Conservation (phyloP, 2,888 invertebrate genomes). For the Alviniconcha strummeri region DNA sequence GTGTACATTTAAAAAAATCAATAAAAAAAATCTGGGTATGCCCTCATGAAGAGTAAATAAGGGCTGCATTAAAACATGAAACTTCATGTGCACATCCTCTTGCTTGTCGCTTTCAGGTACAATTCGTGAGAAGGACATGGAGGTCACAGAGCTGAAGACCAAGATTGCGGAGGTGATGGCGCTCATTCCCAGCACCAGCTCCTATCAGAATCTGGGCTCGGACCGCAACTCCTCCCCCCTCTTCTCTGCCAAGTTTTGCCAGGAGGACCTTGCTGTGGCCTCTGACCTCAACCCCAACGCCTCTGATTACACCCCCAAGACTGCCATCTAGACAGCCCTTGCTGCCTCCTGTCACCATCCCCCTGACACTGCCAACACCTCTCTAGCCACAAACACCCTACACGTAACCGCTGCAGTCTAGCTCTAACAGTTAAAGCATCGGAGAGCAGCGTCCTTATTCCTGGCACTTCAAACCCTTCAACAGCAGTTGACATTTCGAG, state of each 20-base stretch:
- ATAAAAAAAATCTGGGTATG: too few relatives aligned
- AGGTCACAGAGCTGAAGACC: conserved; percentile 91
- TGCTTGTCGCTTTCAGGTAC: conserved; percentile 78
- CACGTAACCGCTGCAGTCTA: too few relatives aligned
- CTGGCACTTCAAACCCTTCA: too few relatives aligned
- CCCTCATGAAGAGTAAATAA: too few relatives aligned
- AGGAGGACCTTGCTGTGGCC: conserved; percentile 58
- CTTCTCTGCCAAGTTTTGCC: conserved; percentile 55
- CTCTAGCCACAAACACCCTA: too few relatives aligned
- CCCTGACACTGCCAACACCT: too few relatives aligned
- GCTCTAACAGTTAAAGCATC: too few relatives aligned
- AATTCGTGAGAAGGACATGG: conserved; percentile 89
- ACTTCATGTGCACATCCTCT: too few relatives aligned
- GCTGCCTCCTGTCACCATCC: background rate
- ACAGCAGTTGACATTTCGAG: too few relatives aligned
- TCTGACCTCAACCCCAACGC: conserved; percentile 91
- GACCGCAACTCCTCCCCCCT: conserved; percentile 58
- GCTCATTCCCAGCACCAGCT: conserved; percentile 82
- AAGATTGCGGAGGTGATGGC: conserved; percentile 95
- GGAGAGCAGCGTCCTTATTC: too few relatives aligned
- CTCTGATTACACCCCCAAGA: conserved; percentile 90
- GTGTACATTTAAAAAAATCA: background rate
- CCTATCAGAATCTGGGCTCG: conserved; percentile 48
- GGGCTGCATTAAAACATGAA: too few relatives aligned
- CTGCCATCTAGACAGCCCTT: conserved; percentile 40